A percentile compares a stretch with the other conserved stretches of the same genome.
Conservation (phyloP, 2,113 vertebrate genomes). For the Tetrao urogallus region DNA sequence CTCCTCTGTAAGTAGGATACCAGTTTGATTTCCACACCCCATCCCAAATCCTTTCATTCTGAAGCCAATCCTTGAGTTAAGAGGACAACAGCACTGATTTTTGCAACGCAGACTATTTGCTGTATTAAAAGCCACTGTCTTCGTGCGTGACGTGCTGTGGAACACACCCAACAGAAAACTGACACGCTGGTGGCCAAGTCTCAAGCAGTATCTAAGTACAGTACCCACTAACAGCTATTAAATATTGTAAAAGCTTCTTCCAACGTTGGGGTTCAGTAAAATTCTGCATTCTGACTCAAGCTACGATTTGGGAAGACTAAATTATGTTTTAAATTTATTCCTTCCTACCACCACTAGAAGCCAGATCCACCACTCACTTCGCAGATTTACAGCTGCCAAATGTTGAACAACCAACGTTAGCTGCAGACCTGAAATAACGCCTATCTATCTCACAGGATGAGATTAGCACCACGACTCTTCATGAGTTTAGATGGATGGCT, state of each 20-base stretch:
- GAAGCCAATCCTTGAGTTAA: background rate
- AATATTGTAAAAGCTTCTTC: background rate
- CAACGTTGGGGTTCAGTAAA: background rate
- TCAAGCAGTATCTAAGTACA: background rate
- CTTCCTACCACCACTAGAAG: background rate
- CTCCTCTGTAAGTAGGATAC: background rate
- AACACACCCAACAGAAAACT: background rate
- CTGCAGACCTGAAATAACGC: background rate
- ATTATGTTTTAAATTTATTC: background rate
- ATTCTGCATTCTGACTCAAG: background rate
- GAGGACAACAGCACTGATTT: background rate
- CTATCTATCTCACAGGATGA: background rate
- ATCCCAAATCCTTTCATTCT: constrained; percentile 23
- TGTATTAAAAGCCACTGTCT: background rate
- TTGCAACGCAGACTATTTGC: background rate
- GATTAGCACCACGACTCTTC: background rate
- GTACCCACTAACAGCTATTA: background rate
- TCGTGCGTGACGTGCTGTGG: rapidly evolving
- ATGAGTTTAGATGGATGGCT: background rate
- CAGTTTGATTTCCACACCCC: constrained; percentile 2
- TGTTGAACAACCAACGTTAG: background rate
- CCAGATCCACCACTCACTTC: background rate
- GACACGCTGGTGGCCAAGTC: background rate
- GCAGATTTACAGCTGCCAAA: background rate
- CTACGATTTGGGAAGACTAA: background rate